Conservation (phyloP, 92 coral and sea anemone species). For the Porites evermanni region DNA sequence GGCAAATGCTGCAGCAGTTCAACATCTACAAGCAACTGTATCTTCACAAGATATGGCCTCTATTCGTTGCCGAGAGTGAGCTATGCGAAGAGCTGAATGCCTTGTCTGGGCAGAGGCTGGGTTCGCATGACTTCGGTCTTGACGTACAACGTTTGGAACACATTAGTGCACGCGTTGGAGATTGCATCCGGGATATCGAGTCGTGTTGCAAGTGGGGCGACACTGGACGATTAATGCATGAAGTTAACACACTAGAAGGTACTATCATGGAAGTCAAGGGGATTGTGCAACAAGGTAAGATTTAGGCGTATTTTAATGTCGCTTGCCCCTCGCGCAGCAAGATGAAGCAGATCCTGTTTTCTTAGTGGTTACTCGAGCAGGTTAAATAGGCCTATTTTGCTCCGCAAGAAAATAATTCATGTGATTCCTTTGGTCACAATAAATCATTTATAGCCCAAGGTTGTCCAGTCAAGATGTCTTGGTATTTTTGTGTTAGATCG, state of each 20-base stretch:
- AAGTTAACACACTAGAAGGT: constrained; percentile 32
- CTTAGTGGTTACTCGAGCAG: too few relatives aligned
- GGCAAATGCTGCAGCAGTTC: constrained; percentile 63
- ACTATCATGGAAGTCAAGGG: constrained; percentile 50
- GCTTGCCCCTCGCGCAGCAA: too few relatives aligned
- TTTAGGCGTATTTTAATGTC: too few relatives aligned
- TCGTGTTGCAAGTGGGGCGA: constrained; percentile 54
- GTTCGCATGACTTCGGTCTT: constrained; percentile 65
- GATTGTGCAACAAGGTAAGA: constrained; percentile 55
- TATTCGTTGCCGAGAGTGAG: constrained; percentile 41
- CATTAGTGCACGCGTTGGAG: constrained; percentile 53
- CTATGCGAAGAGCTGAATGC: constrained; percentile 34
- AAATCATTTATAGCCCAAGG: too few relatives aligned
- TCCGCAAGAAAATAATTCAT: too few relatives aligned
- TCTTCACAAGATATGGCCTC: constrained; percentile 56
- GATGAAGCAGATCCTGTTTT: too few relatives aligned
- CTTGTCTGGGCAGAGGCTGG: constrained; percentile 34
- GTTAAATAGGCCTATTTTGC: too few relatives aligned
- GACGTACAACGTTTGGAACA: constrained; percentile 66
- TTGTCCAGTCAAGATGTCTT: too few relatives aligned
- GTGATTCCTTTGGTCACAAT: too few relatives aligned
- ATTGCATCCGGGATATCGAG: constrained; percentile 57
- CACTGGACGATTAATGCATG: constrained; percentile 20
- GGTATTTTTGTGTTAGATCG: too few relatives aligned
- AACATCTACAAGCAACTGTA: constrained; percentile 50